These are phyloP conservation scores for Drosophila ercepeae DNA, from an alignment of 1,140 invertebrate species.

Conservation along the genomic window DNA sequence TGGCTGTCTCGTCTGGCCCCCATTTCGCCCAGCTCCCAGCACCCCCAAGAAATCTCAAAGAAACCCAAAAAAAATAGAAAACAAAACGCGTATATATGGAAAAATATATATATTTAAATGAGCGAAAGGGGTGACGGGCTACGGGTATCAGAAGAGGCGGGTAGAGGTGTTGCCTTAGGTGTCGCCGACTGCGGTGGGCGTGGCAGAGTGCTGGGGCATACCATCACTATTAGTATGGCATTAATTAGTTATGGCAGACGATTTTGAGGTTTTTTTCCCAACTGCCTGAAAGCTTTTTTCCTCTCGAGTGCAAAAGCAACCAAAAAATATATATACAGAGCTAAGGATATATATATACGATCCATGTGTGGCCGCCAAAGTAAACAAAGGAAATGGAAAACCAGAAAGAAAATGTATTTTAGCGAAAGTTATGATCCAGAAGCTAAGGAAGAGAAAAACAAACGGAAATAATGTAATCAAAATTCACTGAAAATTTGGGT, in stretches of 20 bases:
- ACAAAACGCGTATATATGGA: conserved; percentile 23
- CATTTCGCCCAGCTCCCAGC: background rate
- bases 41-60: conserved; percentile 30
- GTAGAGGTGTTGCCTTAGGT: conserved; percentile 17
- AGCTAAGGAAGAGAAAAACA: background rate
- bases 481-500: background rate
- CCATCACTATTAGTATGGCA: conserved; percentile 77
- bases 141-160: no score
- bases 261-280: conserved; percentile 75
- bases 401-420: conserved; percentile 35
- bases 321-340: no score
- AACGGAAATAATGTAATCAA: background rate
- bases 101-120: conserved; percentile 4
- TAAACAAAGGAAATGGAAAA: conserved; percentile 51
- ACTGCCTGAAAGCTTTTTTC: conserved; percentile 80
- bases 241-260: conserved; percentile 84
- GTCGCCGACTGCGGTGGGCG: conserved; percentile 5
- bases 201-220: conserved; percentile 36
- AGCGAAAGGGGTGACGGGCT: background rate
- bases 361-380: conserved; percentile 10
- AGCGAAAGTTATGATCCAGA: conserved; percentile 28
- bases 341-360: background rate
- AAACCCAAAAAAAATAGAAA: conserved; percentile 40
- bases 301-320: conserved; percentile 45
- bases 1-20: conserved; percentile 59